These are phyloP conservation scores for Ophion obscuratus DNA, from an alignment of 2,888 invertebrate species.

Conservation along the genomic window DNA sequence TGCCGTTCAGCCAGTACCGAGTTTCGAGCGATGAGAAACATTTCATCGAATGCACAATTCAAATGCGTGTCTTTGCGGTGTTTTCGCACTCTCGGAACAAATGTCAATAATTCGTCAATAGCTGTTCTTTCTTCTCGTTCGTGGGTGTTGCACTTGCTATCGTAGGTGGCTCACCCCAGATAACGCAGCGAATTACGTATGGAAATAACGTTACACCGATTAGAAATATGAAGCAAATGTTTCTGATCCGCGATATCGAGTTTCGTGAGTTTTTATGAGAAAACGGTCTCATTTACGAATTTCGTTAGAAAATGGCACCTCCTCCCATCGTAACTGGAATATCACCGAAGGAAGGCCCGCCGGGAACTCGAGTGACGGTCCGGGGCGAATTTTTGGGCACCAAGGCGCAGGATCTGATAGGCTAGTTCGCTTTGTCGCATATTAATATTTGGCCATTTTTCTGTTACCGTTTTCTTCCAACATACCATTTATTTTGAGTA, in stretches of 20 bases:
- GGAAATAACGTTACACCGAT: background rate
- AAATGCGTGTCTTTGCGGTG: background rate
- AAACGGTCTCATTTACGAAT: background rate
- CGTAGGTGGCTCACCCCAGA: background rate
- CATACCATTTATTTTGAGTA: background rate
- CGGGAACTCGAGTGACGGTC: conserved; percentile 97
- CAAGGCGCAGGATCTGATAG: conserved; percentile 93
- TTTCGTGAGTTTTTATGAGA: background rate
- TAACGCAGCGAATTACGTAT: background rate
- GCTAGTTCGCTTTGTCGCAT: conserved; percentile 84
- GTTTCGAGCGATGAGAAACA: background rate
- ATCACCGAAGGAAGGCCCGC: conserved; percentile 99
- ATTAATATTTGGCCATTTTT: background rate
- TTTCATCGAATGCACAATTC: background rate
- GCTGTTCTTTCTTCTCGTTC: background rate
- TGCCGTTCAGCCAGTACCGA: background rate
- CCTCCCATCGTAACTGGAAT: conserved; percentile 97
- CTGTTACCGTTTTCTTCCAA: background rate
- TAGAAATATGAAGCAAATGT: background rate
- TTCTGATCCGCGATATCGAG: background rate
- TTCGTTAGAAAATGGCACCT: conserved; percentile 86
- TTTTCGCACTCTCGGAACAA: background rate
- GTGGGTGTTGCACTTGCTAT: background rate
- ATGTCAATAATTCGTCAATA: background rate
- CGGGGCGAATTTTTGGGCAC: conserved; percentile 97